Base-by-base conservation (phyloP, 64 coral and sea anemone species). In the Pocillopora verrucosa region DNA sequence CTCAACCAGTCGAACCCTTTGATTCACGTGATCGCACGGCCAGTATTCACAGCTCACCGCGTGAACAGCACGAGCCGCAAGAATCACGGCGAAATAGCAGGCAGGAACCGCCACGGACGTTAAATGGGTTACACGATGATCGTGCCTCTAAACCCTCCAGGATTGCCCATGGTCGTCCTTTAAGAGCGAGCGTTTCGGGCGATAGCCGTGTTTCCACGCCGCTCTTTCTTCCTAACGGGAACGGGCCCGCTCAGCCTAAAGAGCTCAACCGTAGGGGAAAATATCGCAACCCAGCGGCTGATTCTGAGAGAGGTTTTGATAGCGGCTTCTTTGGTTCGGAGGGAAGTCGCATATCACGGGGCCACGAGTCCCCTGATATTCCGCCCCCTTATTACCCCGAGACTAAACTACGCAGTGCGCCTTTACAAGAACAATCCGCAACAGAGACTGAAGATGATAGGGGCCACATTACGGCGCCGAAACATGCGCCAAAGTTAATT, bases 251-350 rank as follows among this genome's bases (percentile, higher is more conserved):
- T 11, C 87, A 88, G 83, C 91, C 88, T 4, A 96, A 90, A 58
- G 88, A 91, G 11, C 12, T n/a, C 17, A 87, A 82, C 34, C 75
- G 88, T 79, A 78, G 65, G 72, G 84, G 90, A 57, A 96, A 93
- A 36, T 58, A 61, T 13, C 88, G 88, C 16, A 92, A 92, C 67
- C 76, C 84, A n/a, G 89, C 82, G 20, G 91, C 91, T 22, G 95
- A 96, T 15, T 93, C 95, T 5, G 95, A 96, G 51, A 82, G 95
- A 80, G 95, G 94, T 0, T 96, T 96, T 65, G 94, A 96, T 73
- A 96, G 95, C 38, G 95, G 95, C 11, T 96, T 96, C 36, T 96
- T 96, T 68, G 95, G 95, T 4, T 96, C 95, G n/a, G 95, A 96
- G 64, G 95, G 92, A 62, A 96, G 95, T 61, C 83, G 95, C 76